These are phyloP conservation scores for Fistularia commersonii DNA, from an alignment of 2,797 vertebrate genomes.

Conservation along the genomic window DNA sequence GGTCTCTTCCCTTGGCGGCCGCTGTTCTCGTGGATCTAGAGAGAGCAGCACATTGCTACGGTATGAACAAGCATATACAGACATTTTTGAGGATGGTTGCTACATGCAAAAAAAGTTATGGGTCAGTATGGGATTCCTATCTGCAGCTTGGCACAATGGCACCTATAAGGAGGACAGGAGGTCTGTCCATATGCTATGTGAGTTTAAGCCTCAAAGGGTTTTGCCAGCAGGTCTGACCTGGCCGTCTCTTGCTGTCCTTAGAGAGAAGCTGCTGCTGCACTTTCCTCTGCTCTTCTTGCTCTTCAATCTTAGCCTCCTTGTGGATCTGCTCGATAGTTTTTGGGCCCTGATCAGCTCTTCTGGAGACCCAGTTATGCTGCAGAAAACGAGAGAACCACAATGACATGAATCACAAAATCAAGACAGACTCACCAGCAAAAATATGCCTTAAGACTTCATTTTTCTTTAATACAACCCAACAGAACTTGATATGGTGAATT, in stretches of 20 bases:
- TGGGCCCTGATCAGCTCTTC: constrained; percentile 93
- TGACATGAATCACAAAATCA: background rate
- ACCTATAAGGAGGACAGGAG: constrained; percentile 19
- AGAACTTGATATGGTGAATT: background rate
- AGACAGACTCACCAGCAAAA: background rate
- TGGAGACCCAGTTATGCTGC: constrained; percentile 95
- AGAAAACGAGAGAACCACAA: background rate
- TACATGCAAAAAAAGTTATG: too few species aligned
- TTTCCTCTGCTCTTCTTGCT: constrained; percentile 96
- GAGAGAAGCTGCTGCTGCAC: constrained; percentile 94
- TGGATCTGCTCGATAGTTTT: constrained; percentile 99
- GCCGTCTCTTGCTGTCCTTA: constrained; percentile 91
- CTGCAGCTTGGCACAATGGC: too few species aligned
- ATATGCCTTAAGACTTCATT: background rate
- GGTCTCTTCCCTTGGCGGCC: constrained; percentile 87
- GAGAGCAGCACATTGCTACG: background rate
- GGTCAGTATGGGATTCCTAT: too few species aligned
- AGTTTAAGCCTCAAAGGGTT: constrained; percentile 63
- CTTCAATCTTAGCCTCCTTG: constrained; percentile 97
- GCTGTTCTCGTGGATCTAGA: constrained; percentile 58
- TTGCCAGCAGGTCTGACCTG: constrained; percentile 74
- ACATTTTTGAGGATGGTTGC: background rate
- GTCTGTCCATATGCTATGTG: constrained; percentile 16
- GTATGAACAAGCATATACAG: background rate
- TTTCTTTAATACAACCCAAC: background rate